Evolutionary conservation across 2,888 invertebrate genomes (phyloP), one percentile per base, ranked within the genome.

Genomic region (Pyrrhosoma nymphula): DNA sequence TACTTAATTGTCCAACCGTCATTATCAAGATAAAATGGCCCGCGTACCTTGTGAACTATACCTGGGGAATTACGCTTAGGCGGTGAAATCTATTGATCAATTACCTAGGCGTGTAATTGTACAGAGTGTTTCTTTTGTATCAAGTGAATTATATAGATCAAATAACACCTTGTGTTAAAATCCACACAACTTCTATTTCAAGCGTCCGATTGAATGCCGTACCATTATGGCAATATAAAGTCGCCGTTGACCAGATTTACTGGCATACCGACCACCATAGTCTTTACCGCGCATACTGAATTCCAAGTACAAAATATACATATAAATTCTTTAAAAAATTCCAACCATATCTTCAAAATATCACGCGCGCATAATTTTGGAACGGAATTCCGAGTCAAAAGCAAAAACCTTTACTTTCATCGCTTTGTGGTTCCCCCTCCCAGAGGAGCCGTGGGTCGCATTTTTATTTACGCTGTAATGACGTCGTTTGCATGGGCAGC

Each of bases 401-500:
- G 35, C 14, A 82, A 82, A 60, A 82, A 82, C 82, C 35, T 82
- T 82, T 14, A 18, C 35, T 82, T 82, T 82, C 35, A 82, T 26
- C 16, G 35, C 18, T 82, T 82, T 35, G 82, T 35, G 30, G 82
- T 82, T 35, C n/a, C 47, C 82, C 82, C 30, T 30, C 82, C 0
- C 16, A 60, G 18, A 60, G 60, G 16, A 35, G 14, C 82, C 26
- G 82, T 14, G 82, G n/a, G 35, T 16, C 82, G 30, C 10, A 82
- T 82, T 69, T 82, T 82, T 82, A 82, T 82, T 82, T 35, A 82
- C 82, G 82, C 6, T 35, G 35, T 82, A 82, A 82, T 82, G 82
- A 35, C 82, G 82, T 82, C 82, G 82, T 82, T 82, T 82, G 82
- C 82, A 82, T 82, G 82, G 82, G 35, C 30, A 30, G n/a, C 82